Evolutionary conservation across 2,888 invertebrate genomes (phyloP).

Genomic region (Cephus runcator): DNA sequence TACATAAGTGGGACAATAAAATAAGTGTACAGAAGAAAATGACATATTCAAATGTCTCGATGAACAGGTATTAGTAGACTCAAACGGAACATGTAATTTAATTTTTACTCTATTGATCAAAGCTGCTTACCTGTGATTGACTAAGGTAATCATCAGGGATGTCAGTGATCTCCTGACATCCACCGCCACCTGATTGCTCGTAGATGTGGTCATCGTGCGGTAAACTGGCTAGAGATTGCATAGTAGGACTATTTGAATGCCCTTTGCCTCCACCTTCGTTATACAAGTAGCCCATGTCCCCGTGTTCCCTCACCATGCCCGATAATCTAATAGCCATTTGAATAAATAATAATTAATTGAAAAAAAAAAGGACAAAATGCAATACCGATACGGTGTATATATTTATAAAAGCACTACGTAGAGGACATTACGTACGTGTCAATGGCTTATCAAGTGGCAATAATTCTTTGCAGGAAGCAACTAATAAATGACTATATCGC

Average conservation of each 20-base stretch:
- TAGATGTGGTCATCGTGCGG: slow-evolving; percentile 60
- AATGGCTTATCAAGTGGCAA: background rate
- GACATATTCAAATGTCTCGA: background rate
- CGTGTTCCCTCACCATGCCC: slow-evolving; percentile 59
- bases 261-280: slow-evolving; percentile 61
- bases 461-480: background rate
- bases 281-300: slow-evolving; percentile 60
- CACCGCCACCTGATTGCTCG: slow-evolving; percentile 54
- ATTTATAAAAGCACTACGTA: background rate
- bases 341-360: background rate
- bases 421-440: background rate
- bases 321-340: slow-evolving; percentile 42
- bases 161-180: slow-evolving; percentile 79
- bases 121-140: slow-evolving; percentile 73
- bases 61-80: background rate
- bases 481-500: background rate
- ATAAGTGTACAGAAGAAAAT: background rate
- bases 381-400: background rate
- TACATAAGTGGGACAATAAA: slow-evolving; percentile 6
- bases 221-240: slow-evolving; percentile 61
- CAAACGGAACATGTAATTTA: background rate
- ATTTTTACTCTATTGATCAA: background rate
- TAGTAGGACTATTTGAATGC: slow-evolving; percentile 64
- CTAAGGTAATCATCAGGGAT: slow-evolving; percentile 87
- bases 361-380: no score